Conservation (phyloP, 2,113 vertebrate species). For the Sigmodon hispidus region DNA sequence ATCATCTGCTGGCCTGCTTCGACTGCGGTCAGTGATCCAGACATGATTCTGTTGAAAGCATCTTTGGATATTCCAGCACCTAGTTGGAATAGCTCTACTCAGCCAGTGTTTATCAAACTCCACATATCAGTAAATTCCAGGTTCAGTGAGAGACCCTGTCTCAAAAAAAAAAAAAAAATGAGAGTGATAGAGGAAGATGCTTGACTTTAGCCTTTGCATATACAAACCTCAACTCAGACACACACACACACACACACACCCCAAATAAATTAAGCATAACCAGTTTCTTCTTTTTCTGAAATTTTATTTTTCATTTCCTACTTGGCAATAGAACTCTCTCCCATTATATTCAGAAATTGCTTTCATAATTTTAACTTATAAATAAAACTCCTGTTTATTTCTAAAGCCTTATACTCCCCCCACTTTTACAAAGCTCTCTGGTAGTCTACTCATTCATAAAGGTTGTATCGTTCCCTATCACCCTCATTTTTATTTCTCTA, state of each 20-base stretch:
- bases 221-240: not conserved
- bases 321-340: slow-evolving; percentile 28
- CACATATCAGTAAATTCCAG: not conserved
- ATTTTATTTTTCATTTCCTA: not conserved
- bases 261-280: not conserved
- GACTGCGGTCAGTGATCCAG: not conserved
- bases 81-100: not conserved
- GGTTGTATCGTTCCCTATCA: not conserved
- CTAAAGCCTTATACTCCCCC: not conserved
- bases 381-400: not conserved
- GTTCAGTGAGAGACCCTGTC: not conserved
- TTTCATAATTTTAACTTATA: slow-evolving; percentile 17
- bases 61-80: not conserved
- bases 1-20: not conserved
- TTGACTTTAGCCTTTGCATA: not conserved
- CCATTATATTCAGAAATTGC: not conserved
- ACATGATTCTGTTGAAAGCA: not conserved
- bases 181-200: not conserved
- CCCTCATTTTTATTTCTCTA: not conserved
- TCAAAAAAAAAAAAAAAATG: not conserved
- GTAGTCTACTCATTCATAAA: not conserved
- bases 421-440: not conserved
- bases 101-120: not conserved
- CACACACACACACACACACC: not conserved
- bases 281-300: not conserved